Evolutionary conservation across 2,888 invertebrate genomes (phyloP), one percentile per base, ranked within the genome.

Genomic region (Eristalis arbustorum): DNA sequence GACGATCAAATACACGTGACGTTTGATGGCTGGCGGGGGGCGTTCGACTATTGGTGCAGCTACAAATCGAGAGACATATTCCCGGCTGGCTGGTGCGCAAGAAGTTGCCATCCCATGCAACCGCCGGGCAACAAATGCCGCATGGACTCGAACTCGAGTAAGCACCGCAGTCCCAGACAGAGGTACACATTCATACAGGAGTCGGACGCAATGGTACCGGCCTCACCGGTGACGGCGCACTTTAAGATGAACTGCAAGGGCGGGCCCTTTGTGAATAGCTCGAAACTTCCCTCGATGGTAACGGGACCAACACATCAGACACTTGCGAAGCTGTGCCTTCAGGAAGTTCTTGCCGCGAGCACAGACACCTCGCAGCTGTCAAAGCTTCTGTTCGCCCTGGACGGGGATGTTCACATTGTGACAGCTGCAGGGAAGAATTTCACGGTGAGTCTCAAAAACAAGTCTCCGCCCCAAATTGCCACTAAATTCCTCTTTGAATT

Each of bases 1-100:
- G 97, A 97, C 91, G 98, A 98, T 89, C 96, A 97, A 93, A 97
- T 99, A 89, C 98, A 98, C 93, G 97, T 99, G 13, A 98, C 98
- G 8, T 99, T 99, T 93, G 99, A 99, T 94, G 99, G 99, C 0
- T 99, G 99, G 99, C 94, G 98, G 88, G 98, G 98, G 31, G 98
- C 98, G 14, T 99, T 99, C 93, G 99, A 99, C 93, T 99, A 99
- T 91, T 98, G 98, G 98, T 98, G 98, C 93, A 94, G 95, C 89
- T 98, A 96, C 93, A 97, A 98, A 90, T 98, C 98, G 0, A 94
- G 99, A 88, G 98, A 99, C 92, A 98, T 99, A 88, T 99, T 99
- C 91, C 98, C 99, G 25, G 98, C 97, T 23, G 98, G 98, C 0
- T 99, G 99, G 98, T 98, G 98, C 93, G 96, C 96, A 3, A 95